These are phyloP conservation scores for Pedetes capensis DNA, from an alignment of 2,113 vertebrate genomes.

Conservation along the genomic window DNA sequence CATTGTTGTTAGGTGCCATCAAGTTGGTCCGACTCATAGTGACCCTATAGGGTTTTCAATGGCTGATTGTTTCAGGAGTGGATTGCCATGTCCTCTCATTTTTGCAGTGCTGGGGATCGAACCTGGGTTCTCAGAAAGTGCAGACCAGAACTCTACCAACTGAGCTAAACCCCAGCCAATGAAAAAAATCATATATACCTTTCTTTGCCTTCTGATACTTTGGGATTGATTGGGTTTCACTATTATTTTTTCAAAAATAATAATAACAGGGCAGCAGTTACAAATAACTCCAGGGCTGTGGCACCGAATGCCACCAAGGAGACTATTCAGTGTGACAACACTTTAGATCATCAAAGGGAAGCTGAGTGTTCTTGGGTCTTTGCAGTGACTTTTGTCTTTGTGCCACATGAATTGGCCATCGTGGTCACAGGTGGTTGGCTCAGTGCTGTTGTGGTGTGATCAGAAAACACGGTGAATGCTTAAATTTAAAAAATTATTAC, in stretches of 20 bases:
- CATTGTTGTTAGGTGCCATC: too few relatives aligned
- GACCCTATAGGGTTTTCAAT: too few relatives aligned
- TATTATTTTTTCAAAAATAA: not conserved
- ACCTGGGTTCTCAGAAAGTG: too few relatives aligned
- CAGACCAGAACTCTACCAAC: too few relatives aligned
- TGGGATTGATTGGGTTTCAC: not conserved
- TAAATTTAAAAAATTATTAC: too few relatives aligned
- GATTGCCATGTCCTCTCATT: too few relatives aligned
- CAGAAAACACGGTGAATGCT: too few relatives aligned
- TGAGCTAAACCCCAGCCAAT: too few relatives aligned
- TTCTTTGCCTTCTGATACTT: not conserved
- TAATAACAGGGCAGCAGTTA: not conserved
- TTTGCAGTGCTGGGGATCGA: too few relatives aligned
- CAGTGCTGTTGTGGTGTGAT: not conserved
- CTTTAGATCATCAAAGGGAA: not conserved
- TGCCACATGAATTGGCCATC: not conserved
- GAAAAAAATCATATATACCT: too few relatives aligned
- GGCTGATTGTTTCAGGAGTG: too few relatives aligned
- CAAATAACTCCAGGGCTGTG: not conserved
- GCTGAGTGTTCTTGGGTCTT: not conserved
- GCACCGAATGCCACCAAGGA: not conserved
- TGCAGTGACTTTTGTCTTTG: not conserved
- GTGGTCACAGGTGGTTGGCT: not conserved
- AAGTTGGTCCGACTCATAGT: too few relatives aligned
- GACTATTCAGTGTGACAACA: not conserved